Conservation (phyloP, 2,113 vertebrate species). For the Serinus canaria region DNA sequence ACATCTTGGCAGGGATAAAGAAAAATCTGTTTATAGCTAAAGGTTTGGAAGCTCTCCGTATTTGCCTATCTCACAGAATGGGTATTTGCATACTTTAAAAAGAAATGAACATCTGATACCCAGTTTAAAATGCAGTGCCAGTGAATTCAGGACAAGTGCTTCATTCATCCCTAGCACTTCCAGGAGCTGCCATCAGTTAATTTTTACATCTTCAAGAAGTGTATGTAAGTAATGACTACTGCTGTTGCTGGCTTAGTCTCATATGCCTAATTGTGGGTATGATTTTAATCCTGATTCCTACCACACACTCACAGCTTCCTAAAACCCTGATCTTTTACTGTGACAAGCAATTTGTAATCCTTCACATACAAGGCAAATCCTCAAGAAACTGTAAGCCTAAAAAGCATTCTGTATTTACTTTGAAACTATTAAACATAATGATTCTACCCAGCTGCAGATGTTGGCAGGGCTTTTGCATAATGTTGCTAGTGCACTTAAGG, state of each 20-base stretch:
- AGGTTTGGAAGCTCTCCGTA: background rate
- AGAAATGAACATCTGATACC: background rate
- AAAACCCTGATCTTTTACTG: background rate
- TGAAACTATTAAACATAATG: background rate
- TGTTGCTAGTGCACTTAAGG: rapidly evolving
- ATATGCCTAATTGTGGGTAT: background rate
- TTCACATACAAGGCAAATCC: background rate
- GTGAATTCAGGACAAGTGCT: background rate
- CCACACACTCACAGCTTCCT: background rate
- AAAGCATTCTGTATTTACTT: background rate
- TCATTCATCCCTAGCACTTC: background rate
- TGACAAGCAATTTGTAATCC: background rate
- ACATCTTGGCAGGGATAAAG: background rate
- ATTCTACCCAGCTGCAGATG: background rate
- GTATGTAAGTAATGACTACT: background rate
- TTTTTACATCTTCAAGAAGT: background rate
- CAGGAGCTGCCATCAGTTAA: background rate
- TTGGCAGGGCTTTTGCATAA: background rate
- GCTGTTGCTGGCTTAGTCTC: background rate
- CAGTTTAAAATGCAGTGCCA: background rate
- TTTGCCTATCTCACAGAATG: background rate
- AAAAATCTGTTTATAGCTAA: background rate
- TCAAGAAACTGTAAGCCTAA: background rate
- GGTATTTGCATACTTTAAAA: slow-evolving; percentile 23
- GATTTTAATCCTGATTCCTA: background rate